Evolutionary conservation across 2,113 vertebrate species (phyloP), one percentile per base, ranked within the genome.

Genomic region (Oryzias javanicus): DNA sequence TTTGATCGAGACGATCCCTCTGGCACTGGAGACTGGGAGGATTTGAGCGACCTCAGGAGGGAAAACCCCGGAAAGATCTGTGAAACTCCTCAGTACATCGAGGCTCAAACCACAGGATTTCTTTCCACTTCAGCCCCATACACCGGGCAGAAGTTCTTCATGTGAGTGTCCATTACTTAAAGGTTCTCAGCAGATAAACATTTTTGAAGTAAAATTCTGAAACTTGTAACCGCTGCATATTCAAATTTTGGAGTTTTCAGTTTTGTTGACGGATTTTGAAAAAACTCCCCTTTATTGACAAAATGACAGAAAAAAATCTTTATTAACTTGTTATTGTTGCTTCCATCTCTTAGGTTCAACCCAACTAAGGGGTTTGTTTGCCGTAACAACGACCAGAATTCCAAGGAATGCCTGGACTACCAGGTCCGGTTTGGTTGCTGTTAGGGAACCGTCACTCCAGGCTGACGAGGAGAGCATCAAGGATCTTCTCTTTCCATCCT

Each of bases 21-120:
- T 50, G 78, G 69, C n/a, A 42, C 27, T 1, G n/a, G n/a, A 1
- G 81, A 83, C 76, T 83, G 50, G 63, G 78, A 85, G 54, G 0
- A 0, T 41, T 10, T 78, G 25, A 45, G 0, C 1, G 0, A 4
- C 14, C 64, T 76, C 45, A 42, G 1, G 3, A 0, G 0, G 0
- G 10, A 56, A 18, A 6, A 75, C 46, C 67, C 64, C n/a, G n/a
- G 71, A 40, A 0, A 60, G 8, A 78, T 83, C 14, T 86, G 84
- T 24, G 20, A 46, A 0, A 0, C 15, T 2, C 80, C 78, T 2
- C 7, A 42, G 6, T 40, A 41, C 49, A 71, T 81, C 0, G 50
- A 83, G 47, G 76, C 48, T 14, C 64, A 63, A 4, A 72, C 82
- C 6, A 42, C 25, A 12, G 25, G 25, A 27, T 5, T 27, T 27